phyloP scores from a whole-genome alignment of 2,888 invertebrate species.

The Auanema sp. region DNA sequence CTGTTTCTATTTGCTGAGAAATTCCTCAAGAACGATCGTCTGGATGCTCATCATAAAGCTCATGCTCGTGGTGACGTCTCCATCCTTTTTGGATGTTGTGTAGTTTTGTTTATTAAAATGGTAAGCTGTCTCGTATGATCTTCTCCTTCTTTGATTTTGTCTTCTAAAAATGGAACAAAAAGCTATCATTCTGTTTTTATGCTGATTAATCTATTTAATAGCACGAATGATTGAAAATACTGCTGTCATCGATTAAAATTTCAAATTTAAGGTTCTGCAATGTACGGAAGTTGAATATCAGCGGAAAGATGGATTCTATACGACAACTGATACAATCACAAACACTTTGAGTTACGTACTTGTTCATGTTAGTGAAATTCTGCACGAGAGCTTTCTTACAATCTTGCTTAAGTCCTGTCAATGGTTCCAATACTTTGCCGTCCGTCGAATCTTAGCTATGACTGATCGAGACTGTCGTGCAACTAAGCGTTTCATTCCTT shows the following conservation, averaged over 20 bases:
- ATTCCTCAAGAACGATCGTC: constrained; percentile 41
- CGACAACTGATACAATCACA: constrained; percentile 33
- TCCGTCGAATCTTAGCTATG: constrained; percentile 51
- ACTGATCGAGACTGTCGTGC: constrained; percentile 51
- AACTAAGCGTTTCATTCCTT: constrained; percentile 51
- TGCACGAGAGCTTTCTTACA: background rate
- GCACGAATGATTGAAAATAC: too few species aligned
- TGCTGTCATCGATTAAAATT: too few species aligned
- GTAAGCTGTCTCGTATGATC: constrained; percentile 29
- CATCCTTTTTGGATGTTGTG: constrained; percentile 57
- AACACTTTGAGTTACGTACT: constrained; percentile 38
- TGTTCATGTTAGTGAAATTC: constrained; percentile 28
- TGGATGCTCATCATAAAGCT: constrained; percentile 62
- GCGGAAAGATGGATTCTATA: constrained; percentile 42
- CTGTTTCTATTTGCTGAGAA: constrained; percentile 44
- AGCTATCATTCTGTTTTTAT: too few species aligned
- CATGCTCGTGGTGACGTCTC: constrained; percentile 60
- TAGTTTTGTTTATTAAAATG: constrained; percentile 55
- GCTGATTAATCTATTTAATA: too few species aligned
- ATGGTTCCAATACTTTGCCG: constrained; percentile 54
- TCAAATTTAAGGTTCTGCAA: constrained; percentile 36
- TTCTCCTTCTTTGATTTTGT: constrained; percentile 26
- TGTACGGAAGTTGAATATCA: constrained; percentile 48
- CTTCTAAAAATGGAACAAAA: background rate
- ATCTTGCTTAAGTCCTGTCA: constrained; percentile 30